phyloP scores from a whole-genome alignment of 2,888 invertebrate genomes.

The Synanthedon andrenaeformis region DNA sequence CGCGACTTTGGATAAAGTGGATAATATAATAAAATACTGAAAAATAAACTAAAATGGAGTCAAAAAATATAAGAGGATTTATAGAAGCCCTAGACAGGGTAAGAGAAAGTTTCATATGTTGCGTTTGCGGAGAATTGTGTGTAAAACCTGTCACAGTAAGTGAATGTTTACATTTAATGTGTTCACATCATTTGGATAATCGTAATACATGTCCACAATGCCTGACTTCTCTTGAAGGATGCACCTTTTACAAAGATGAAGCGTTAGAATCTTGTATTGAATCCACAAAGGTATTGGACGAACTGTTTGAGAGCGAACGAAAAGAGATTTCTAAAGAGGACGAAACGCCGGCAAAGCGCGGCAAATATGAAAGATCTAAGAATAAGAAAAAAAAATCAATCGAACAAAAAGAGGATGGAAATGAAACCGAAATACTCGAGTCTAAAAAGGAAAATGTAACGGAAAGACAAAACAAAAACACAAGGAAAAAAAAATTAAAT shows the following conservation, averaged over 20 bases:
- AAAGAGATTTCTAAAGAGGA: constrained; percentile 7
- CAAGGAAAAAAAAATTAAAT: no score
- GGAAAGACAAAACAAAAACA: no score
- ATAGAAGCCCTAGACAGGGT: constrained; percentile 42
- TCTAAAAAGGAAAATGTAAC: neutral
- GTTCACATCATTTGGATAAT: constrained; percentile 35
- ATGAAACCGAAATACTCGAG: constrained; percentile 9
- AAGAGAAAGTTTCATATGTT: constrained; percentile 42
- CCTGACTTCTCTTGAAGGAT: constrained; percentile 26
- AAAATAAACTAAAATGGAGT: no score
- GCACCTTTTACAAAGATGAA: constrained; percentile 29
- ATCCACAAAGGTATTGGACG: constrained; percentile 29
- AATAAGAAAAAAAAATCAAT: constrained; percentile 2
- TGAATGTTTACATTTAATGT: constrained; percentile 53
- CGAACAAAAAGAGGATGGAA: constrained; percentile 4
- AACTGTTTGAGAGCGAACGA: constrained; percentile 25
- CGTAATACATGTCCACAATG: constrained; percentile 43
- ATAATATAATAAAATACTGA: no score
- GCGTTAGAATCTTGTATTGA: constrained; percentile 29
- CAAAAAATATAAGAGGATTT: constrained; percentile 22
- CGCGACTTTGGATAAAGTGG: no score
- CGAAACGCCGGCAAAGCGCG: constrained; percentile 6
- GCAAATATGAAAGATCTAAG: constrained; percentile 7
- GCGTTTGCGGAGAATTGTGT: constrained; percentile 40
- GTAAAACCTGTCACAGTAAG: constrained; percentile 49